Evolutionary conservation across 2,113 vertebrate genomes (phyloP), one percentile per base, ranked within the genome.

Genomic region (Oophaga pumilio): DNA sequence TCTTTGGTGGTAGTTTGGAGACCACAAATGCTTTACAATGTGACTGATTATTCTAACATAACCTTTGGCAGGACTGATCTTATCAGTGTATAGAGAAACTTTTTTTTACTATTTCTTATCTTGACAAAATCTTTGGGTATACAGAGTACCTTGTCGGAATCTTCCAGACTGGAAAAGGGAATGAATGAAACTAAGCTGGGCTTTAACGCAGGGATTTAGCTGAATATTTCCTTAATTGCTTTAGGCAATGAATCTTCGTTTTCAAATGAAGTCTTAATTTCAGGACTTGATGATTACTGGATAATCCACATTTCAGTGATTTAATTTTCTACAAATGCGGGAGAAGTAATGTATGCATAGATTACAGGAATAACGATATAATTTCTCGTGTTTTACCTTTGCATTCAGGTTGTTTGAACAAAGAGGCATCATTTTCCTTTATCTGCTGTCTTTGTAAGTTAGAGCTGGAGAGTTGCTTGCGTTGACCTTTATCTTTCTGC

Each of bases 401-500:
- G 33, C 33, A 85, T 85, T 76, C 56, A 76, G 56, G 2, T 52
- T 50, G 18, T 86, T 86, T 24, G 60, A 86, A 78, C 60, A 77
- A 78, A 68, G 24, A 68, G 57, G 74, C 85, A 52, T 86, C 56
- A 85, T 86, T 64, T 86, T 78, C 76, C 74, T 76, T 77, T 86
- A 86, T 53, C 74, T 78, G 22, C 43, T 50, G 66, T 76, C 60
- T 66, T 76, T 86, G 76, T 77, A n/a, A 50, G 73, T 78, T 86
- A 52, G 66, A 66, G 76, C 73, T 56, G 60, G 57, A 86, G 73
- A 64, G 57, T 85, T 78, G 57, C 56, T n/a, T 68, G 57, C 17
- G 59, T 86, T 86, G 74, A 79, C 85, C 85, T 86, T 86, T 86
- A 79, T 86, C 85, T 77, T 86, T 50, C 60, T 64, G 73, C 84